These are phyloP conservation scores for Delichon dasypus DNA, from an alignment of 2,797 vertebrate species.

Conservation along the genomic window DNA sequence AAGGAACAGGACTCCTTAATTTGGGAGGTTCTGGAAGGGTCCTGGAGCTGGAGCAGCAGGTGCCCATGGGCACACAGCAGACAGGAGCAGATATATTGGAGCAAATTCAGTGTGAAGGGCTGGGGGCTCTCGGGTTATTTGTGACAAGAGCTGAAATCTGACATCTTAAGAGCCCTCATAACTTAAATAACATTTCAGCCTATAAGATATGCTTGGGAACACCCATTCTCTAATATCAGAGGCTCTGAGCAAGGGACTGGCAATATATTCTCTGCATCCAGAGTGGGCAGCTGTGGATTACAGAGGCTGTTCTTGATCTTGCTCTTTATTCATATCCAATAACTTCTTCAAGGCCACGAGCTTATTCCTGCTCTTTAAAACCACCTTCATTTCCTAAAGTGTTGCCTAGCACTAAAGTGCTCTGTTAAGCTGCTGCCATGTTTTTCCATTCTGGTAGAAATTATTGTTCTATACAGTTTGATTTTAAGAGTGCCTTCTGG, in stretches of 20 bases:
- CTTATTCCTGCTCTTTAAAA: conserved; percentile 24
- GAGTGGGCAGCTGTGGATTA: neutral
- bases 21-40: neutral
- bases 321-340: neutral
- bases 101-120: neutral
- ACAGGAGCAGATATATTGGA: neutral
- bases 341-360: neutral
- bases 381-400: conserved; percentile 33
- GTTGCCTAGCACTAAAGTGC: conserved; percentile 13
- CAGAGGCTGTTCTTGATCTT: neutral
- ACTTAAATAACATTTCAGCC: neutral
- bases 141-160: neutral
- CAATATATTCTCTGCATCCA: neutral
- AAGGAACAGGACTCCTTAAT: neutral
- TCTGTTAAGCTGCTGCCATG: conserved; percentile 35
- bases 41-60: neutral
- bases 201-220: neutral
- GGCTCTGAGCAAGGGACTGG: neutral
- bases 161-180: neutral
- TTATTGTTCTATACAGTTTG: conserved; percentile 43
- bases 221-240: neutral
- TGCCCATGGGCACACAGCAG: neutral
- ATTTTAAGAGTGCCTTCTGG: conserved; percentile 54
- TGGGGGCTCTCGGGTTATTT: neutral
- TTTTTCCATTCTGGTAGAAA: conserved; percentile 38